Base-by-base conservation (phyloP, 30 jellyfish, hydroid and myxozoan species). In the Phacellophora camtschatica region DNA sequence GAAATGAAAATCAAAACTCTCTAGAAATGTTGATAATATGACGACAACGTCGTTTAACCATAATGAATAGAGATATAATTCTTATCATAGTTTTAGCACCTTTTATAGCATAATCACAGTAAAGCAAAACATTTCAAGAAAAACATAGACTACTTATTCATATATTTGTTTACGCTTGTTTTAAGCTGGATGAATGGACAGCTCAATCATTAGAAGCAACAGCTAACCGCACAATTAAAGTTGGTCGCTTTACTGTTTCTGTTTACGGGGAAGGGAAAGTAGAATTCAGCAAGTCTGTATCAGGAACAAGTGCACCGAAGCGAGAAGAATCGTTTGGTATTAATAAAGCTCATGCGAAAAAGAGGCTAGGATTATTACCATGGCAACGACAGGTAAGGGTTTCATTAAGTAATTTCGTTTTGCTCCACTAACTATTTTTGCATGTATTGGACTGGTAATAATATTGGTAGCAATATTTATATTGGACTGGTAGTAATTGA, bases 161-260 rank as follows among this genome's bases (percentile, higher is more conserved):
- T n/a, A n/a, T 34, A 42, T 10, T 6, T 66, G 70, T 66, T 11
- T n/a, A 28, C 27, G 28, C 46, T 24, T 28, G n/a, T 1, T 74
- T 54, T 27, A 50, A 84, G 85, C 95, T 93, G 12, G 99, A 93
- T 51, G 99, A 93, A 32, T 93, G 99, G 99, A 93, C 99, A 6
- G 84, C 70, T 5, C 95, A 93, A 34, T 85, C 97, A 0, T 72
- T 93, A n/a, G 99, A 93, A 74, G 99, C 97, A n/a, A 86, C 97
- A 5, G 97, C 88, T 11, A 93, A 93, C 82, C 34, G 99, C 72
- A 85, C 97, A 15, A 81, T 84, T 77, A 81, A 62, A 69, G 87
- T 93, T 11, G 99, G 99, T 80, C 96, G 99, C 41, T 93, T 93
- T 88, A 81, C 96, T 6, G 99, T 93, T 18, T 87, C 97, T 12